These are phyloP conservation scores for Equus quagga DNA, from an alignment of 2,113 vertebrate species.

Conservation along the genomic window DNA sequence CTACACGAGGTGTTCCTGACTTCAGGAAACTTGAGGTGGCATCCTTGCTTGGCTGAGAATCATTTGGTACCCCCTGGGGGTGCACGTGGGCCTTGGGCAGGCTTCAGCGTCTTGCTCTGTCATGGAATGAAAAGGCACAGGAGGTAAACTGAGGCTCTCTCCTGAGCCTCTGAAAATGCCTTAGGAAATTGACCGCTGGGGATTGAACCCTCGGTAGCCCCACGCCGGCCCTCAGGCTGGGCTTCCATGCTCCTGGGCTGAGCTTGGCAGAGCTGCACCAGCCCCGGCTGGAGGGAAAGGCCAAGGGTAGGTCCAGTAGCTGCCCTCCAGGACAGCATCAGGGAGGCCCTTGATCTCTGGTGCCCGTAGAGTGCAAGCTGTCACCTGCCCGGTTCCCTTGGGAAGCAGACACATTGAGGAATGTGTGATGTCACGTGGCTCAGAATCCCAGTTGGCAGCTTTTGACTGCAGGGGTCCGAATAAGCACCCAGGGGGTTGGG, in stretches of 20 bases:
- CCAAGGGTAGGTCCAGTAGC: too few relatives aligned
- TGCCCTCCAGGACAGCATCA: fast-evolving
- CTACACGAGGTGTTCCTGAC: background rate
- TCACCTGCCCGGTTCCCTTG: background rate
- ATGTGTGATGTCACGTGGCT: fast-evolving
- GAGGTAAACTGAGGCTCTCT: background rate
- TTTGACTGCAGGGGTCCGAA: background rate
- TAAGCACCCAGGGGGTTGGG: fast-evolving
- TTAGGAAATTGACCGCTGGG: fast-evolving
- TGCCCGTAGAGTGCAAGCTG: fast-evolving
- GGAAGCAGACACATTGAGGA: background rate
- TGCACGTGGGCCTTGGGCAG: fast-evolving
- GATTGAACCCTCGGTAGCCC: fast-evolving
- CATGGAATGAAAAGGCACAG: fast-evolving
- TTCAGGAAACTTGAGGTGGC: fast-evolving
- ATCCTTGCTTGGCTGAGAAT: fast-evolving
- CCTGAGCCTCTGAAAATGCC: background rate
- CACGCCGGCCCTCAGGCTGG: background rate
- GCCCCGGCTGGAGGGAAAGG: background rate
- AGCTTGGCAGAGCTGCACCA: background rate
- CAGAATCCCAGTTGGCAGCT: background rate
- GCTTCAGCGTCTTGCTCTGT: fast-evolving
- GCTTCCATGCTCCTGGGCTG: background rate
- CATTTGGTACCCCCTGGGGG: too few relatives aligned
- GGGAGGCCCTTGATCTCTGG: background rate